Evolutionary conservation across 1,140 invertebrate species (phyloP).

Genomic region (Drosophila auraria): DNA sequence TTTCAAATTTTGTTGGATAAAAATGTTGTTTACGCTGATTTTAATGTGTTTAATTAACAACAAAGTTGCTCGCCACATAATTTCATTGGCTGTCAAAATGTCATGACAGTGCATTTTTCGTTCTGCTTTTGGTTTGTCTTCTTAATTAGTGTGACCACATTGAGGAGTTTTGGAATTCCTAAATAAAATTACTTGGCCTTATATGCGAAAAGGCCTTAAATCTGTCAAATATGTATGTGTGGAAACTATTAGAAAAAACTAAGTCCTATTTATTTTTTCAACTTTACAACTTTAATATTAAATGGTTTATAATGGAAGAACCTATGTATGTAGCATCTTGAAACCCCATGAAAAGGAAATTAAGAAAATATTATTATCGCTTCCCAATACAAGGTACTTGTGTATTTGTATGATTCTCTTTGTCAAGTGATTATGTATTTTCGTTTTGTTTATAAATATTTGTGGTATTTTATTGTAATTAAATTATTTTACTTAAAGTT

Average conservation of each 20-base stretch:
- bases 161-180: neutral
- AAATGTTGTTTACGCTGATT: slow-evolving; percentile 13
- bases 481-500: too few relatives aligned
- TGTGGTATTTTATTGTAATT: too few relatives aligned
- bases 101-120: slow-evolving; percentile 30
- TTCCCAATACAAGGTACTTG: too few relatives aligned
- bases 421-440: too few relatives aligned
- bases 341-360: too few relatives aligned
- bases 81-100: slow-evolving; percentile 23
- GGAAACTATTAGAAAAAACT: slow-evolving; percentile 3
- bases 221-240: slow-evolving; percentile 38
- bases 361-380: too few relatives aligned
- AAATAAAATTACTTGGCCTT: slow-evolving; percentile 25
- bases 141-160: slow-evolving; percentile 6
- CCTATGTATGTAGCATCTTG: too few relatives aligned
- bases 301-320: neutral
- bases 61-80: slow-evolving; percentile 9
- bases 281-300: neutral
- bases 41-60: slow-evolving; percentile 33
- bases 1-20: neutral
- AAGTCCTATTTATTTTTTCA: neutral
- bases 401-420: too few relatives aligned
- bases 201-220: neutral
- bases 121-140: slow-evolving; percentile 2
- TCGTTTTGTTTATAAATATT: too few relatives aligned